Conservation (phyloP, 1,140 invertebrate genomes). For the Lordiphosa clarofinis region DNA sequence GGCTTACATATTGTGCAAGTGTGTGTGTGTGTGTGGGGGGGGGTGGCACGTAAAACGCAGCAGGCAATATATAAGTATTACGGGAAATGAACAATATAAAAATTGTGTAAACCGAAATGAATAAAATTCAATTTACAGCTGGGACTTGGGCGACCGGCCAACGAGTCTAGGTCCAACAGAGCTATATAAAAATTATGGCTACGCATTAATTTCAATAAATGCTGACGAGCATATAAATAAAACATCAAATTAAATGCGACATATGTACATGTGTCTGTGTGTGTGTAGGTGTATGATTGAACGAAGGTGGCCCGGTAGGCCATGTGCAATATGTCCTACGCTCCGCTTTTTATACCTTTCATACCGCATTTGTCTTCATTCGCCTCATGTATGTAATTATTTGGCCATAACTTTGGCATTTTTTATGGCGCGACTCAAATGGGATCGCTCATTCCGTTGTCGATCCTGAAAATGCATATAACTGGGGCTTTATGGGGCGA, state of each 20-base stretch:
- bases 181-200: slow-evolving; percentile 22
- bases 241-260: slow-evolving; percentile 21
- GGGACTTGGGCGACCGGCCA: slow-evolving; percentile 1
- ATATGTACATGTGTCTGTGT: slow-evolving; percentile 13
- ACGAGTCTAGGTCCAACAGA: slow-evolving; percentile 6
- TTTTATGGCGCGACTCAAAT: slow-evolving; percentile 10
- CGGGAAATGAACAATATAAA: slow-evolving; percentile 18
- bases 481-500: slow-evolving; percentile 5
- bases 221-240: slow-evolving; percentile 26
- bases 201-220: slow-evolving; percentile 24
- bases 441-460: slow-evolving; percentile 5
- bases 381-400: slow-evolving; percentile 15
- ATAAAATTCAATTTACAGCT: slow-evolving; percentile 27
- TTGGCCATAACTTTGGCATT: slow-evolving; percentile 11
- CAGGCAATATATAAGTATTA: slow-evolving; percentile 18
- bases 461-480: slow-evolving; percentile 15
- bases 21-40: not conserved
- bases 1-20: not conserved
- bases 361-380: slow-evolving; percentile 17
- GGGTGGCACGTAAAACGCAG: slow-evolving; percentile 8
- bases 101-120: slow-evolving; percentile 20
- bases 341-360: slow-evolving; percentile 9
- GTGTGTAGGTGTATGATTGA: too few relatives aligned
- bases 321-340: too few relatives aligned
- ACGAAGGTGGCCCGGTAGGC: not conserved